Conservation (phyloP, 2,113 vertebrate species). For the Marmota monax region DNA sequence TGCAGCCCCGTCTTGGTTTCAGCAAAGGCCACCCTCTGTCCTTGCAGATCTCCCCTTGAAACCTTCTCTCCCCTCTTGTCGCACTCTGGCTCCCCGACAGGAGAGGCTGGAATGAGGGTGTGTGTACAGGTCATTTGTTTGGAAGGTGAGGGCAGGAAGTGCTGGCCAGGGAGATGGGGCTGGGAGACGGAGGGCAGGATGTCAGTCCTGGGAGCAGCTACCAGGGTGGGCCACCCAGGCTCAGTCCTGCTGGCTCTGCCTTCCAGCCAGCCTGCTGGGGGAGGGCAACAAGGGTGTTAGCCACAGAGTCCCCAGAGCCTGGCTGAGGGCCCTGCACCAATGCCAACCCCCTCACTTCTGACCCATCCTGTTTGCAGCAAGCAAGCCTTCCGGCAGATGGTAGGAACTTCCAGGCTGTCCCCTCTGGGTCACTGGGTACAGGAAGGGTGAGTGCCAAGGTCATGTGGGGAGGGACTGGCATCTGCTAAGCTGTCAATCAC, state of each 20-base stretch:
- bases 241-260: background rate
- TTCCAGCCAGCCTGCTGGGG: accelerated
- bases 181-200: background rate
- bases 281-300: accelerated
- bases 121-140: background rate
- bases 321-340: accelerated
- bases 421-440: background rate
- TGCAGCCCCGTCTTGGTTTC: too few species aligned
- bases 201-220: background rate
- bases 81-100: background rate
- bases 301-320: background rate
- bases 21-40: background rate
- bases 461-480: background rate
- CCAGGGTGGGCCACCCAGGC: background rate
- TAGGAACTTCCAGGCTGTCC: background rate
- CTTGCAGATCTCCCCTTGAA: background rate
- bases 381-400: background rate
- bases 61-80: background rate
- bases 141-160: slow-evolving; percentile 31
- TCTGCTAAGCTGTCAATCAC: background rate
- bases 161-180: background rate
- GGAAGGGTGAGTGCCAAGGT: background rate
- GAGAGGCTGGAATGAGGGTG: background rate
- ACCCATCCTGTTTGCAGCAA: background rate
- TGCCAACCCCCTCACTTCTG: background rate